Percentiles rank a stretch among this genome's conserved stretches.
Conservation (phyloP, 2,113 vertebrate genomes). For the Leptodactylus fuscus region DNA sequence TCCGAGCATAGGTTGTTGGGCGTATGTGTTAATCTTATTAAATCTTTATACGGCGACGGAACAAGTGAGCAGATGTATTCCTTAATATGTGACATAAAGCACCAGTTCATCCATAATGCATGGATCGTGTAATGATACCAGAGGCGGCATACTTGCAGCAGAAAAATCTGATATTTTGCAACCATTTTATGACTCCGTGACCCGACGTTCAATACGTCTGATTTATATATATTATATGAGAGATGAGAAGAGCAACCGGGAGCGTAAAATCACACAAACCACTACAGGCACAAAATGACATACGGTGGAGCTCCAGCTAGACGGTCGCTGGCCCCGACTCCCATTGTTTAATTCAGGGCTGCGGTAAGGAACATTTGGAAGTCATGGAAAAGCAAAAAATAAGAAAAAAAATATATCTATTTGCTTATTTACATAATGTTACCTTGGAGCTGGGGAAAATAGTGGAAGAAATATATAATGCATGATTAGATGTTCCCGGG, state of each 20-base stretch:
- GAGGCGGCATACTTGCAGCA: not conserved
- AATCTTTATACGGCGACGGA: not conserved
- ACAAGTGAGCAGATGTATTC: not conserved
- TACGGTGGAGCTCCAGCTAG: not conserved
- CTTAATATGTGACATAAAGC: conserved; percentile 16
- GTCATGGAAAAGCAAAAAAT: not conserved
- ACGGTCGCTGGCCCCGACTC: not conserved
- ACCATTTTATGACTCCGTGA: not conserved
- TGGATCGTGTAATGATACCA: conserved; percentile 5
- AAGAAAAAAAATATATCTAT: not conserved
- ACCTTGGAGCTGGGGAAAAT: not conserved
- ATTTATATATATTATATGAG: conserved; percentile 1
- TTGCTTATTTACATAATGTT: conserved; percentile 29
- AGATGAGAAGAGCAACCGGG: not conserved
- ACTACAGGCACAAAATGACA: not conserved
- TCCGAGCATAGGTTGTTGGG: not conserved
- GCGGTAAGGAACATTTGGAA: not conserved
- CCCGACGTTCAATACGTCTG: not conserved
- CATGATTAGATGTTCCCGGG: conserved; percentile 15
- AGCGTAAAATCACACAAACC: not conserved
- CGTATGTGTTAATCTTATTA: not conserved
- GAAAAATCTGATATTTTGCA: not conserved
- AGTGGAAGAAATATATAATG: conserved; percentile 26
- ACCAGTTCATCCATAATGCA: conserved; percentile 27
- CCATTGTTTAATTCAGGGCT: not conserved